These are phyloP conservation scores for Sogatella furcifera DNA, from an alignment of 1,140 invertebrate genomes.

Conservation along the genomic window DNA sequence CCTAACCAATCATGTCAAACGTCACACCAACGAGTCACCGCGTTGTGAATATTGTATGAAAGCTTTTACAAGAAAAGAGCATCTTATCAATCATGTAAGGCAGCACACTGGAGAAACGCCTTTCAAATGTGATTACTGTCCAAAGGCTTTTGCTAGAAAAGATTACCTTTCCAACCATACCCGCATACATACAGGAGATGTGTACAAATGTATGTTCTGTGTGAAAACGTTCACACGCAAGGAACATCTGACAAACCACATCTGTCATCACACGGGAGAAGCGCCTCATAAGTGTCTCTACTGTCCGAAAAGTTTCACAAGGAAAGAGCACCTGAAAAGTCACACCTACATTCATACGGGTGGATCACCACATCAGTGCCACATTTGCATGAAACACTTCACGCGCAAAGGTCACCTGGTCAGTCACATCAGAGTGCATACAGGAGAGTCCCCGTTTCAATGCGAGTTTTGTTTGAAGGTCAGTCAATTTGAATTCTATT, in stretches of 20 bases:
- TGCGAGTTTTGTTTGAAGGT: slow-evolving; percentile 68
- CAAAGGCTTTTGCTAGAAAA: slow-evolving; percentile 67
- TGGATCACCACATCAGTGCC: slow-evolving; percentile 52
- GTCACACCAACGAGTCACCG: slow-evolving; percentile 57
- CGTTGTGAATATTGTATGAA: slow-evolving; percentile 50
- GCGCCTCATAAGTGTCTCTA: slow-evolving; percentile 61
- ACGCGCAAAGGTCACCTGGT: slow-evolving; percentile 27
- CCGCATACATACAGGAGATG: slow-evolving; percentile 82
- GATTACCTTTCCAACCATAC: slow-evolving; percentile 70
- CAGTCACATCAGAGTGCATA: slow-evolving; percentile 23
- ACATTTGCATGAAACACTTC: slow-evolving; percentile 50
- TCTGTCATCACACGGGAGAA: slow-evolving; percentile 76
- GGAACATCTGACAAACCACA: slow-evolving; percentile 75
- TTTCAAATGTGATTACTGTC: slow-evolving; percentile 49
- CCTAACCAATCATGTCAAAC: slow-evolving; percentile 67
- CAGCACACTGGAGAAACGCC: slow-evolving; percentile 57
- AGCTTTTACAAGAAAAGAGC: slow-evolving; percentile 49
- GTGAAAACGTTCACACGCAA: slow-evolving; percentile 94
- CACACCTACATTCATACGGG: slow-evolving; percentile 72
- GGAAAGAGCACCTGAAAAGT: slow-evolving; percentile 63
- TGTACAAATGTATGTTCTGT: slow-evolving; percentile 83
- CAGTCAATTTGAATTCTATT: too few species aligned
- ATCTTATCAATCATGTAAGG: slow-evolving; percentile 49
- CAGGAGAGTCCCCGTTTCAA: slow-evolving; percentile 62
- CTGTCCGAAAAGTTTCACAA: slow-evolving; percentile 59